Base-by-base conservation (phyloP, 2,113 vertebrate genomes). In the Misgurnus mizolepis region DNA sequence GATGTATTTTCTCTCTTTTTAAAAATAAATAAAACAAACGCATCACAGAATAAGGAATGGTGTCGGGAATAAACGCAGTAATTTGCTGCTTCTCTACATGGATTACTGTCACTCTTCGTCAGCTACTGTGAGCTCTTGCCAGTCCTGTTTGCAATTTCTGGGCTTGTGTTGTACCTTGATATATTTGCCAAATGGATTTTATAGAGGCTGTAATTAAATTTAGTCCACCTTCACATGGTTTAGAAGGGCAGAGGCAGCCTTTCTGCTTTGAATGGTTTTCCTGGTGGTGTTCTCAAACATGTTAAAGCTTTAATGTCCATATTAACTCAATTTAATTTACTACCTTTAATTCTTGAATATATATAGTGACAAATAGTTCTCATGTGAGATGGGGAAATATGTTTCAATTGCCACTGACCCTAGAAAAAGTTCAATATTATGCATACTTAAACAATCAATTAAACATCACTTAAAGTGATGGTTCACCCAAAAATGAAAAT, bases 171-270 rank as follows among this genome's bases (percentile, higher is more conserved):
- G 90, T 91, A 92, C 92, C 92, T 93, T 93, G 93, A 93, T 91
- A 93, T 90, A 93, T 93, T 92, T 93, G 92, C 91, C 93, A 94
- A 93, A 91, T 90, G 89, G 91, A 92, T 93, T 92, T 92, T 91
- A 65, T 76, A 91, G 91, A 92, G 92, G 88, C 91, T 88, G 87
- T 93, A 93, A 93, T 93, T 93, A 93, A 93, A 93, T 93, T 91
- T 90, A 92, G 91, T 89, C 92, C 90, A 92, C 93, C 90, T 93
- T 92, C 91, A 90, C 90, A 91, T 89, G 89, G 90, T 91, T 89
- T 89, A 89, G 86, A 86, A 90, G 85, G 89, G 90, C 89, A 90
- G 90, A 89, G 86, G 88, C 89, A 88, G 83, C 85, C 81, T 86
- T 86, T 56, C 76, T 78, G n/a, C 53, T 22, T 60, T n/a, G 64